Base-by-base conservation (phyloP, 2,888 invertebrate genomes). In the Hirudinaria manillensis region DNA sequence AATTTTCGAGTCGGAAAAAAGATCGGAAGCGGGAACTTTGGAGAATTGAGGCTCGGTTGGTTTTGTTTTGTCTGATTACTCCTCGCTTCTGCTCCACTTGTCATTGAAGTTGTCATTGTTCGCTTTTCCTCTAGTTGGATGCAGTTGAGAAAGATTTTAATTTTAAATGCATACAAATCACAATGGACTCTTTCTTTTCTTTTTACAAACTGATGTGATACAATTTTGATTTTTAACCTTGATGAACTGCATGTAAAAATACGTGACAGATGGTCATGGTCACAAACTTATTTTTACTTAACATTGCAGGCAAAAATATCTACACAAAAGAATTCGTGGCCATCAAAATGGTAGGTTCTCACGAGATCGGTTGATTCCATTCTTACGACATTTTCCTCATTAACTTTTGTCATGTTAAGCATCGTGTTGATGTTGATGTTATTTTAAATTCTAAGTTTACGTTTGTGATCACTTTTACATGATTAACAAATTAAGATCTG, bases 281-380 rank as follows among this genome's bases (percentile, higher is more conserved):
- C 24, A 21, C n/a, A 19, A 53, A 36, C 68, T 34, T 68, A 32
- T 75, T 81, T 80, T 82, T 85, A 87, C 85, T 87, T n/a, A 85
- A 90, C 91, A 27, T 74, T 71, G n/a, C 78, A 79, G 79, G 79
- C 24, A 78, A 78, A 72, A 78, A 77, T 65, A 51, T 77, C 10
- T 77, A 99, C 90, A 99, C 96, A 90, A 98, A 96, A 90, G 99
- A 99, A 89, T 98, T 99, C 90, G 98, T 99, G 88, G 99, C 99
- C 87, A 98, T 99, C 88, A 99, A 99, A 90, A 91, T 99, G 94
- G 90, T 90, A 83, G 88, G 88, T 87, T 34, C n/a, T 7, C n/a
- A 10, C 1, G 61, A 61, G 24, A 27, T 61, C 24, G n/a, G 10
- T 61, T 27, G 29, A 61, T 61, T 24, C 1, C 7, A 61, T 61